Evolutionary conservation across 1,140 invertebrate genomes (phyloP).

Genomic region (Drosophila tani): DNA sequence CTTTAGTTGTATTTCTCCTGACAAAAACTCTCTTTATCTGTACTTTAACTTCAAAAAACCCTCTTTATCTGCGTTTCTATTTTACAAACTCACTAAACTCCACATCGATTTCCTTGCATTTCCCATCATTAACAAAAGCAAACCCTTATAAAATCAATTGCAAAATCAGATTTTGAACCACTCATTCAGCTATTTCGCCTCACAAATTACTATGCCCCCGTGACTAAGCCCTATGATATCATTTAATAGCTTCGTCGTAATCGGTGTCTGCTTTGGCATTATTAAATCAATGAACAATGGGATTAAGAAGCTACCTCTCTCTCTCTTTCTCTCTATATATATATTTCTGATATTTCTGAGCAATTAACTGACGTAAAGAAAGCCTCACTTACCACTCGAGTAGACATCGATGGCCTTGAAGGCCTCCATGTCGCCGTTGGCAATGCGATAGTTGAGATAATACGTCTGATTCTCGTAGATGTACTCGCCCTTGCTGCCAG

Average conservation of each 20-base stretch:
- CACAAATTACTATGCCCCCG: background rate
- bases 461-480: constrained; percentile 93
- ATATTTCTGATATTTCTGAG: no score
- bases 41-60: background rate
- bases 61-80: background rate
- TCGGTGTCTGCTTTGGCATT: background rate
- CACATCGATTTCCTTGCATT: background rate
- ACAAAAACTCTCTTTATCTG: background rate
- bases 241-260: background rate
- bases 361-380: background rate
- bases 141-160: background rate
- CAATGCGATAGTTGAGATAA: constrained; percentile 93
- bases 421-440: constrained; percentile 90
- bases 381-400: constrained; percentile 87
- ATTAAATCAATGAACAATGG: constrained; percentile 13
- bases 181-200: background rate
- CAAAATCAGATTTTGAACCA: no score
- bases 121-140: background rate
- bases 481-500: constrained; percentile 92
- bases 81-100: background rate
- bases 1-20: background rate
- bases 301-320: constrained; percentile 3
- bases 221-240: constrained; percentile 32
- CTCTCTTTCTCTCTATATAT: no score
- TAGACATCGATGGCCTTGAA: constrained; percentile 85